These are phyloP conservation scores for Drepana arcuata DNA, from an alignment of 1,140 invertebrate species.

Conservation along the genomic window DNA sequence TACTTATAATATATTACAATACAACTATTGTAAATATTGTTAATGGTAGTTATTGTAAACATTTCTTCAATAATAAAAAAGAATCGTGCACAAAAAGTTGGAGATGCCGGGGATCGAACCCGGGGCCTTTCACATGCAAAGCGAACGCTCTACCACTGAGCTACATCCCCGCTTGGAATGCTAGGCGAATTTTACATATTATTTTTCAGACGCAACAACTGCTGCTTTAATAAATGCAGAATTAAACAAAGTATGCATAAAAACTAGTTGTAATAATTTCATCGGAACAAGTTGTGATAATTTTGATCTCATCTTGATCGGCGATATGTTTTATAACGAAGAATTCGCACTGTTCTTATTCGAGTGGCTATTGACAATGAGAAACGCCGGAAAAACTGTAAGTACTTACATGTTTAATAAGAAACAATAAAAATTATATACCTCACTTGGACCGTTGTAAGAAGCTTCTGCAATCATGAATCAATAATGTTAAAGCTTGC, in stretches of 20 bases:
- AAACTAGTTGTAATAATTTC: slow-evolving; percentile 49
- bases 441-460: too few relatives aligned
- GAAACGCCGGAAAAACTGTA: slow-evolving; percentile 37
- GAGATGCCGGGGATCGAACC: slow-evolving; percentile 89
- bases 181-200: slow-evolving; percentile 13
- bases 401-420: too few relatives aligned
- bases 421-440: too few relatives aligned
- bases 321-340: slow-evolving; percentile 74
- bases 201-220: slow-evolving; percentile 32
- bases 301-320: slow-evolving; percentile 69
- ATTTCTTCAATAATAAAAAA: slow-evolving; percentile 4
- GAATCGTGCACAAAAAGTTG: slow-evolving; percentile 45
- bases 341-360: slow-evolving; percentile 59
- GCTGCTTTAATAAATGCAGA: slow-evolving; percentile 66
- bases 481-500: too few relatives aligned
- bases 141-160: slow-evolving; percentile 91
- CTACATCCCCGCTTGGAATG: slow-evolving; percentile 68
- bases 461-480: too few relatives aligned
- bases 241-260: slow-evolving; percentile 56
- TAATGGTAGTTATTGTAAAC: slow-evolving; percentile 7
- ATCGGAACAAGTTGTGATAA: slow-evolving; percentile 37
- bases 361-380: slow-evolving; percentile 54
- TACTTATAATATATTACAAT: too few relatives aligned
- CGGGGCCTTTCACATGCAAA: slow-evolving; percentile 94
- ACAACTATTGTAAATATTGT: too few relatives aligned